Evolutionary conservation across 2,797 vertebrate genomes (phyloP).

Genomic region (Tadarida brasiliensis): DNA sequence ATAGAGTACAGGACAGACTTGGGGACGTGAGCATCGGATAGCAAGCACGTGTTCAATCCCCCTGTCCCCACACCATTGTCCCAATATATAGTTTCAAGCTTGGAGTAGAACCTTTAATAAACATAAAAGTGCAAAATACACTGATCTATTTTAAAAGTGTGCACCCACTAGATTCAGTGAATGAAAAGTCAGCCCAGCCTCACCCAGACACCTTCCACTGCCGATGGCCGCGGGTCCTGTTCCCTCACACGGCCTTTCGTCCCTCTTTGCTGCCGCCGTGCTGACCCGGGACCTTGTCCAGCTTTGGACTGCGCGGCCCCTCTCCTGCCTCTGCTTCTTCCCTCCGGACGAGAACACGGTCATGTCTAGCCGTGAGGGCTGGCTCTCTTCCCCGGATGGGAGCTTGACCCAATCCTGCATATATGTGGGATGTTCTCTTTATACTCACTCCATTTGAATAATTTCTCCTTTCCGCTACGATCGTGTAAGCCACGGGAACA

Average conservation of each 20-base stretch:
- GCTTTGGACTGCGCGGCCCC: background rate
- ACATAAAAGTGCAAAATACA: background rate
- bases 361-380: background rate
- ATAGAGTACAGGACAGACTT: background rate
- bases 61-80: background rate
- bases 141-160: background rate
- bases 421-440: background rate
- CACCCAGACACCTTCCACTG: background rate
- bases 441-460: background rate
- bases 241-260: background rate
- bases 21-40: background rate
- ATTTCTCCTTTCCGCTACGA: background rate
- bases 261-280: background rate
- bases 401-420: background rate
- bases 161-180: background rate
- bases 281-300: background rate
- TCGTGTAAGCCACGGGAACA: accelerated
- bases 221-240: background rate
- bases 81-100: background rate
- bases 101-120: background rate
- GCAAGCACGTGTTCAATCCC: background rate
- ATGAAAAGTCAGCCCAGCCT: background rate
- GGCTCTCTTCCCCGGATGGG: background rate
- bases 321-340: no score
- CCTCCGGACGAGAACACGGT: no score